Conservation (phyloP, 2,888 invertebrate species). For the Linnaemya tessellans region DNA sequence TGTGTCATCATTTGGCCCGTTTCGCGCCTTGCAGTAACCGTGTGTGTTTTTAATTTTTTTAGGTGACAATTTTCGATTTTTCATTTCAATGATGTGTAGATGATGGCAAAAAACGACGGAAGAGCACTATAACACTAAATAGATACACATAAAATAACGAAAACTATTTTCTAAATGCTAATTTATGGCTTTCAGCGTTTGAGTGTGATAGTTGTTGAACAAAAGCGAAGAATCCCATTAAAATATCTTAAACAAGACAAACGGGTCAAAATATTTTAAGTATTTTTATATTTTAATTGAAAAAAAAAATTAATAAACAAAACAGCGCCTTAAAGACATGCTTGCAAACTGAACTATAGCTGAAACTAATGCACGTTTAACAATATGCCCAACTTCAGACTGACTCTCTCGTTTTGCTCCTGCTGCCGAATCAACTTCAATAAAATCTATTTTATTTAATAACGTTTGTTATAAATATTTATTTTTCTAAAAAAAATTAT, state of each 20-base stretch:
- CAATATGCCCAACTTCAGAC: not conserved
- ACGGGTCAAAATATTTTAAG: constrained; percentile 43
- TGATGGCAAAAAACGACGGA: constrained; percentile 59
- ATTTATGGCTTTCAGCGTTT: constrained; percentile 65
- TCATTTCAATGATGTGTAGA: constrained; percentile 73
- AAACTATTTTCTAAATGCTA: constrained; percentile 65
- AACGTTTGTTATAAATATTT: constrained; percentile 32
- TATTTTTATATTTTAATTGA: constrained; percentile 13
- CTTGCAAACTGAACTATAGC: not conserved
- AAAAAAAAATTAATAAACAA: constrained; percentile 21
- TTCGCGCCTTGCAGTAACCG: constrained; percentile 45
- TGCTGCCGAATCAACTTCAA: not conserved
- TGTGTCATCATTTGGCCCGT: constrained; percentile 69
- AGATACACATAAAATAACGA: constrained; percentile 13
- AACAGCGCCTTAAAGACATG: not conserved
- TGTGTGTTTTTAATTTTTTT: constrained; percentile 46
- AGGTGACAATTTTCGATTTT: constrained; percentile 75
- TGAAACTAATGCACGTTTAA: not conserved
- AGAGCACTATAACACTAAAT: constrained; percentile 34
- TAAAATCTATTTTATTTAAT: constrained; percentile 56
- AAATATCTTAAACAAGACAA: constrained; percentile 56
- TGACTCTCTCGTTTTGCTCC: not conserved
- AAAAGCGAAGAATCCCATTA: constrained; percentile 39
- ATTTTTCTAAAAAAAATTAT: constrained; percentile 63
- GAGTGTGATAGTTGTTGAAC: constrained; percentile 30